Base-by-base conservation (phyloP, 2,113 vertebrate species). In the Rhabdomys dilectus region DNA sequence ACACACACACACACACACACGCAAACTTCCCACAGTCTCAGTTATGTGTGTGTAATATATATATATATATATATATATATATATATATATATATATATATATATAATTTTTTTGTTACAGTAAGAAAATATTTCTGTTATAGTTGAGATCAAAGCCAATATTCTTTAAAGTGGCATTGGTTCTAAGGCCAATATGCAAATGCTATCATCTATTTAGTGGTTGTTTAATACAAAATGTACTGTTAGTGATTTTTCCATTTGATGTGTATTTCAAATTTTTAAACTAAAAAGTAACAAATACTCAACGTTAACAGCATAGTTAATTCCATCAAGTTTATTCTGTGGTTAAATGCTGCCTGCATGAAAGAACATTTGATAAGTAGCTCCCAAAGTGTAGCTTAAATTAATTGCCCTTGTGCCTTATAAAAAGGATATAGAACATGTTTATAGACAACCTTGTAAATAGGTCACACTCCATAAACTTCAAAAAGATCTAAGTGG, bases 391-490 rank as follows among this genome's bases (percentile, higher is more conserved):
- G 26, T 58, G 16, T 90, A 73, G 21, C 34, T 92, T 92, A 53
- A 75, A 60, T 53, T 72, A 95, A 89, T 87, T 88, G 19, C 21
- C 45, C 6, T 31, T 53, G 11, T 77, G 12, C 15, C 88, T 95
- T 76, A 21, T n/a, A 75, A 24, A n/a, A 1, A 11, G 16, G 1
- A 73, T n/a, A 86, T 34, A 36, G 3, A 89, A 75, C 24, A 22
- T 96, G 24, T 89, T 91, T 95, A 66, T 58, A 64, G 86, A 85
- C n/a, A 92, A 36, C 24, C 62, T 88, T 73, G 77, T 91, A 93
- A 93, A 78, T 62, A 86, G 66, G 60, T 91, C 68, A 95, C 48
- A 97, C 31, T 86, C 56, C 11, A 60, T 84, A 75, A 95, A 97
- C 58, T 87, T 96, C 91, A 96, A 81, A 89, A 11, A 88, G 12